These are phyloP conservation scores for Hyalella azteca DNA, from an alignment of 2,888 invertebrate genomes.

Conservation along the genomic window DNA sequence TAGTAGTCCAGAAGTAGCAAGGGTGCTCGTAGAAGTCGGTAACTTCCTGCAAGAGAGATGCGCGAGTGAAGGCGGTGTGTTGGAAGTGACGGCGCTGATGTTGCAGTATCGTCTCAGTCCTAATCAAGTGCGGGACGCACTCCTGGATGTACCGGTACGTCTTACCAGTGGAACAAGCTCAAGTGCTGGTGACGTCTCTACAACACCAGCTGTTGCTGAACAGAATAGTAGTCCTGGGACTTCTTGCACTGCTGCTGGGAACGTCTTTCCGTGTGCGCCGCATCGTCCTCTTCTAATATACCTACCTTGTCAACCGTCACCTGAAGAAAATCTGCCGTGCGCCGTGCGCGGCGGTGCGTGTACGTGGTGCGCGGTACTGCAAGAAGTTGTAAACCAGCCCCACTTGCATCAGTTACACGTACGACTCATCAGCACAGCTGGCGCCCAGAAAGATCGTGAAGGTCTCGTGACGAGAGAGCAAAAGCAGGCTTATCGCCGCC, in stretches of 20 bases:
- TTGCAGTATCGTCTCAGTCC: slow-evolving; percentile 33
- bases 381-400: slow-evolving; percentile 27
- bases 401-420: slow-evolving; percentile 1
- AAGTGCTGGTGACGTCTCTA: background rate
- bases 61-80: background rate
- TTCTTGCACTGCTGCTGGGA: background rate
- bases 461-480: background rate
- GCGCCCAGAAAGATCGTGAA: slow-evolving; percentile 3
- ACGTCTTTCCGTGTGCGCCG: too few species aligned
- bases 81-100: slow-evolving; percentile 24
- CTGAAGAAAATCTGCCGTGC: background rate
- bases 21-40: background rate
- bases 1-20: background rate
- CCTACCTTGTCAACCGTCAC: background rate
- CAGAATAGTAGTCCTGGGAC: too few species aligned
- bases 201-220: too few species aligned
- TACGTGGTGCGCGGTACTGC: slow-evolving; percentile 20
- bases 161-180: too few species aligned
- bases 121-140: background rate
- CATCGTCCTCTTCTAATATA: background rate
- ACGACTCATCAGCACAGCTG: background rate
- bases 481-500: background rate
- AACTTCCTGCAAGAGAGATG: slow-evolving; percentile 16
- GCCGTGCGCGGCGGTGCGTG: background rate
- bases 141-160: too few species aligned